Evolutionary conservation across 2,797 vertebrate species (phyloP), one percentile per base, ranked within the genome.

Genomic region (Coregonus ussuriensis): DNA sequence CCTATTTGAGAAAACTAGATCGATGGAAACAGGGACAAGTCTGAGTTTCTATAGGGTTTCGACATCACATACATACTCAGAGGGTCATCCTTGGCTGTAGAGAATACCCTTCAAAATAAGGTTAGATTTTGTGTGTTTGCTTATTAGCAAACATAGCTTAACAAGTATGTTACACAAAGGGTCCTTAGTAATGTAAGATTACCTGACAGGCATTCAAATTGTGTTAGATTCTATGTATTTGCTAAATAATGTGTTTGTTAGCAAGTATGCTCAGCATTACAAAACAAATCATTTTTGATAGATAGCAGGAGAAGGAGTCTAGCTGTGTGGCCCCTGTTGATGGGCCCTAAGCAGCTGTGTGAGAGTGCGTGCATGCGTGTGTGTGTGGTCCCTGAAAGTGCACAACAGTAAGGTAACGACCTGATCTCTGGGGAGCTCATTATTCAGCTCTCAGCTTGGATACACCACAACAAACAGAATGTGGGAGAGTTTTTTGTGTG

Each of bases 1-100:
- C 71, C 77, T 7, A 16, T 83, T 85, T 82, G 76, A n/a, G 41
- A 68, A 83, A 75, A 78, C 76, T 69, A 79, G 80, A 82, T 83
- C 71, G 70, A 29, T 73, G 47, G 63, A 85, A 59, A 86, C 80
- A 77, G 65, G 75, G 54, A 47, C 9, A 47, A 79, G 54, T 56
- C 54, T 56, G 6, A 15, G 53, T 54, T 15, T 18, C 53, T 2
- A 51, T 51, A 6, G 47, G 11, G 3, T 51, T 51, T 51, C 47
- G 47, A 6, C 47, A 51, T 33, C 31, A 33, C 31, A 33, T 33
- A 33, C 31, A 33, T 33, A 33, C 31, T 33, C 31, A 33, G 31
- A 33, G 31, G 31, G 47, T 6, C 47, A 51, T 51, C 47, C 47
- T 51, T 6, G 47, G 1, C 6, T 51, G 47, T 51, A 51, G 47